Base-by-base conservation (phyloP, 1,140 invertebrate species). In the Papilio helenus region DNA sequence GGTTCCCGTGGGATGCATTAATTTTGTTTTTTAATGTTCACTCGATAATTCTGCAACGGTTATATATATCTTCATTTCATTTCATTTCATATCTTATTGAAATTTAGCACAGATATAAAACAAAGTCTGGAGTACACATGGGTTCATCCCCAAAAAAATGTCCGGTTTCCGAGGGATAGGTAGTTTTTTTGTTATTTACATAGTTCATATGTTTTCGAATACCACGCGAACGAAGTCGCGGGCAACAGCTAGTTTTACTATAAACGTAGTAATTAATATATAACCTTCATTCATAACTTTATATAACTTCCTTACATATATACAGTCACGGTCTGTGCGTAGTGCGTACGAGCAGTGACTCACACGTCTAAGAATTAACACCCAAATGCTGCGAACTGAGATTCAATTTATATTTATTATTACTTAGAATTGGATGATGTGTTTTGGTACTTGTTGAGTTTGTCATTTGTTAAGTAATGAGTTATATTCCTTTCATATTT, bases 341-440 rank as follows among this genome's bases (percentile, higher is more conserved):
- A 68, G n/a, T 20, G 58, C 58, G 10, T 14, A 3, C 61, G 61
- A 46, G 0, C 34, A 4, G 8, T 29, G 61, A 29, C 23, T 29
- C 61, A 29, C 5, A 29, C 26, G 18, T 29, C 61, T 14, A 16
- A 29, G 61, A 68, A 68, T 2, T 16, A 18, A 16, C 26, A 29
- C 14, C 61, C 61, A 68, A 68, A 29, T 68, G 61, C 61, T 29
- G 14, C 12, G 61, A 68, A 68, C 14, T 18, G 7, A 34, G 26
- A 16, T 68, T 68, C 61, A 68, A 68, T 68, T 68, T 68, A 68
- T 23, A 20, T 39, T 20, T 20, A 20, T 23, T 29, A 29, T 16
- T 68, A 29, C 61, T 68, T 29, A 68, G 61, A 68, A 68, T 68
- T 29, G 3, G 1, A 68, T 68, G 61, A 68, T 55, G 61, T 68